phyloP scores from a whole-genome alignment of 2,888 invertebrate species.

The Apamea sordens region DNA sequence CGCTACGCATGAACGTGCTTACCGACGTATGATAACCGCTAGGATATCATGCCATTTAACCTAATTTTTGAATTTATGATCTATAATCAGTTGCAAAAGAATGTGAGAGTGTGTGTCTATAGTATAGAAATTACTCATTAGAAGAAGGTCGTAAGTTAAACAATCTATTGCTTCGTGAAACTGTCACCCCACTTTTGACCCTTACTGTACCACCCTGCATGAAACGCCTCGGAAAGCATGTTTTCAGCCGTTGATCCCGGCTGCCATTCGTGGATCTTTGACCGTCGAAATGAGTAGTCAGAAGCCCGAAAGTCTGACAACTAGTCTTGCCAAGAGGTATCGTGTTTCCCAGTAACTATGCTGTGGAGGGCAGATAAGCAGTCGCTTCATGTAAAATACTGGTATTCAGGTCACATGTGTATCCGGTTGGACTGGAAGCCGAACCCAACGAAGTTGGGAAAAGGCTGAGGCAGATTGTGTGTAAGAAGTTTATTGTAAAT shows the following conservation, averaged over 20 bases:
- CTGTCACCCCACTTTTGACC: too few relatives aligned
- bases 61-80: too few relatives aligned
- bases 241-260: background rate
- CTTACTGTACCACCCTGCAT: background rate
- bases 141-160: too few relatives aligned
- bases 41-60: too few relatives aligned
- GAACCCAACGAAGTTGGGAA: too few relatives aligned
- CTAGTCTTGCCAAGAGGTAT: background rate
- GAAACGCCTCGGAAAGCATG: background rate
- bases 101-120: too few relatives aligned
- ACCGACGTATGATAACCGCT: too few relatives aligned
- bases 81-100: too few relatives aligned
- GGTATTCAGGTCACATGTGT: background rate
- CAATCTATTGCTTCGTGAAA: too few relatives aligned
- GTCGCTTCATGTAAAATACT: background rate
- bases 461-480: too few relatives aligned
- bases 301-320: background rate
- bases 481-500: background rate
- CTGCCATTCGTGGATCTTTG: background rate
- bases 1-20: too few relatives aligned
- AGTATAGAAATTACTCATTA: too few relatives aligned
- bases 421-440: background rate
- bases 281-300: background rate
- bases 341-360: background rate
- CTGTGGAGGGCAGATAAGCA: background rate